Percentiles rank a stretch among this genome's conserved stretches.
phyloP scores from a whole-genome alignment of 2,888 invertebrate genomes.

The Lasius platythorax region DNA sequence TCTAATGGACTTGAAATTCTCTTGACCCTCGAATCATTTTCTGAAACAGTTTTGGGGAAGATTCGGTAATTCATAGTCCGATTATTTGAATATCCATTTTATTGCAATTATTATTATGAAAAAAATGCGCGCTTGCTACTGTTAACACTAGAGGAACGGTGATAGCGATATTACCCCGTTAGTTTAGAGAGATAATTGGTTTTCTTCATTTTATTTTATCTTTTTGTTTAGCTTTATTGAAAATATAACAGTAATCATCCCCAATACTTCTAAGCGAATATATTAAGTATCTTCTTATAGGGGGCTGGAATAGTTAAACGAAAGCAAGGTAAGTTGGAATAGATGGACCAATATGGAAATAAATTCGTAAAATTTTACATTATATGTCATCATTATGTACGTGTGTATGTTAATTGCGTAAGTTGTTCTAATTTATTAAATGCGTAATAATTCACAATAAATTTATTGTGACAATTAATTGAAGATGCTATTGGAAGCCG shows the following conservation, averaged over 20 bases:
- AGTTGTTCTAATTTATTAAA: slow-evolving; percentile 11
- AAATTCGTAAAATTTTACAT: slow-evolving; percentile 28
- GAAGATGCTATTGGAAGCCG: background rate
- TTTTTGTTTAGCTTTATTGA: slow-evolving; percentile 50
- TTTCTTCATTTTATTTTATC: slow-evolving; percentile 60
- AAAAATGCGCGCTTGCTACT: slow-evolving; percentile 52
- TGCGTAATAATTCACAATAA: slow-evolving; percentile 27
- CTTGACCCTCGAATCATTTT: slow-evolving; percentile 82
- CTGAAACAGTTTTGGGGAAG: slow-evolving; percentile 85
- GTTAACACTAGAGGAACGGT: slow-evolving; percentile 45
- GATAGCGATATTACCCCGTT: slow-evolving; percentile 77
- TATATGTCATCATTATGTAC: background rate
- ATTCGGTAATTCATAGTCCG: slow-evolving; percentile 74
- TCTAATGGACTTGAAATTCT: slow-evolving; percentile 80
- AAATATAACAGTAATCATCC: slow-evolving; percentile 81
- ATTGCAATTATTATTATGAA: slow-evolving; percentile 38
- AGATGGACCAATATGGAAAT: slow-evolving; percentile 44
- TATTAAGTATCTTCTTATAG: slow-evolving; percentile 56
- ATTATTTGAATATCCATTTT: slow-evolving; percentile 59
- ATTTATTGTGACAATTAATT: slow-evolving; percentile 28
- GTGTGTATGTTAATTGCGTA: slow-evolving; percentile 19
- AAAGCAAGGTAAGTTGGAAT: slow-evolving; percentile 69
- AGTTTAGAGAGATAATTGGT: slow-evolving; percentile 67
- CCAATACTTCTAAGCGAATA: slow-evolving; percentile 81
- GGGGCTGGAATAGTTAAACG: slow-evolving; percentile 40